phyloP scores from a whole-genome alignment of 1,140 invertebrate species.

The Drosophila sturtevanti region DNA sequence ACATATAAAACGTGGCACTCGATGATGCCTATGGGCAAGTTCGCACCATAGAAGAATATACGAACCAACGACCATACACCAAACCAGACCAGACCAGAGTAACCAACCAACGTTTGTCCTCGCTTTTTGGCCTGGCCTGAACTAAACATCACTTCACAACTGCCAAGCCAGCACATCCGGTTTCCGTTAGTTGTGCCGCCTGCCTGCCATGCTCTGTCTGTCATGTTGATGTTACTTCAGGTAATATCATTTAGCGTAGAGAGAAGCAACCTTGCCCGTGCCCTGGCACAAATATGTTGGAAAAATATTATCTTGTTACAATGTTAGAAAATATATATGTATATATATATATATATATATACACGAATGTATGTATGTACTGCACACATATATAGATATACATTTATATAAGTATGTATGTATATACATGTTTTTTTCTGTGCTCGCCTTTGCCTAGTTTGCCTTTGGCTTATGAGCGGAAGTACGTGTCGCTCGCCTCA shows the following conservation, averaged over 20 bases:
- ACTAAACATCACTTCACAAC: constrained; percentile 77
- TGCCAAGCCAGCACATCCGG: constrained; percentile 79
- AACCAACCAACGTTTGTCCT: constrained; percentile 9
- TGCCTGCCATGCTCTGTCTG: constrained; percentile 50
- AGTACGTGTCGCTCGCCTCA: constrained; percentile 60
- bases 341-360: constrained; percentile 5
- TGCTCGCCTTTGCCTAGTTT: constrained; percentile 52
- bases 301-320: constrained; percentile 80
- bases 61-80: not conserved
- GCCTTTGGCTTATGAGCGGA: constrained; percentile 74
- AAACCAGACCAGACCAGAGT: not conserved
- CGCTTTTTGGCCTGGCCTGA: constrained; percentile 35
- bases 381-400: not conserved
- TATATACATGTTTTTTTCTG: constrained; percentile 22
- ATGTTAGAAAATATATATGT: constrained; percentile 44
- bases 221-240: constrained; percentile 77
- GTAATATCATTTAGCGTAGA: constrained; percentile 75
- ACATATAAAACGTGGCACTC: constrained; percentile 77
- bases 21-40: constrained; percentile 76
- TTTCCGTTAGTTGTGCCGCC: constrained; percentile 71
- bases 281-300: constrained; percentile 63
- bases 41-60: constrained; percentile 42
- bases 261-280: constrained; percentile 40
- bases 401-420: constrained; percentile 11
- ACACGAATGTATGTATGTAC: no score